Evolutionary conservation across 2,797 vertebrate genomes (phyloP).

Genomic region (Argyrosomus regius): DNA sequence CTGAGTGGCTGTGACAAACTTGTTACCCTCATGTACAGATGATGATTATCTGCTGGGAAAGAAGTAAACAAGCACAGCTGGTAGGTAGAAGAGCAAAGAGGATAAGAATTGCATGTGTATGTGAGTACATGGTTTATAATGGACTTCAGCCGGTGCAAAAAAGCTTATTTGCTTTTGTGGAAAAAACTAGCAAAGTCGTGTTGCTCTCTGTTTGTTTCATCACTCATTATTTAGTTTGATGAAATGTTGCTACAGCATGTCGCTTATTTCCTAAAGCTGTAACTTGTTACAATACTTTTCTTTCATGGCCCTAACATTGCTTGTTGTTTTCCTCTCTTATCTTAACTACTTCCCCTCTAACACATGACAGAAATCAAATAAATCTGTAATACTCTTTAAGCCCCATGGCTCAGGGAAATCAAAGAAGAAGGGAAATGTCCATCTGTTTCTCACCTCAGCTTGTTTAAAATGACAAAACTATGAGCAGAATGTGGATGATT

Average conservation of each 20-base stretch:
- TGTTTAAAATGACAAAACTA: not conserved
- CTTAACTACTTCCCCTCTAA: not conserved
- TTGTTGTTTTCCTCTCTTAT: not conserved
- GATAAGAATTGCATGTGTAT: slow-evolving; percentile 23
- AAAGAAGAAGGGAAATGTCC: too few species aligned
- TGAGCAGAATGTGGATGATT: not conserved
- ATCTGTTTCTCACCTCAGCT: not conserved
- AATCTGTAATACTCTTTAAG: not conserved
- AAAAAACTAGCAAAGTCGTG: not conserved
- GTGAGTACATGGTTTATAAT: slow-evolving; percentile 2
- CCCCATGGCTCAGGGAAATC: not conserved
- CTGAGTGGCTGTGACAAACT: slow-evolving; percentile 16
- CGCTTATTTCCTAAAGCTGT: not conserved
- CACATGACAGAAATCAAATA: not conserved
- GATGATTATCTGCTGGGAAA: slow-evolving; percentile 46
- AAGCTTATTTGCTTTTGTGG: slow-evolving; percentile 28
- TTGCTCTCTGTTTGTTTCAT: slow-evolving; percentile 10
- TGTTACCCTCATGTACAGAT: slow-evolving; percentile 15
- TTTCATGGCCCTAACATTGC: not conserved
- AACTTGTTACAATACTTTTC: not conserved
- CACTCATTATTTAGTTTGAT: not conserved
- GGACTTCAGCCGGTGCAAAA: slow-evolving; percentile 2
- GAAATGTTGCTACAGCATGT: not conserved
- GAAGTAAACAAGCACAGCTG: slow-evolving; percentile 49
- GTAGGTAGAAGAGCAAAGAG: slow-evolving; percentile 1